Conservation (phyloP, 2,797 vertebrate species). For the Choloepus didactylus region DNA sequence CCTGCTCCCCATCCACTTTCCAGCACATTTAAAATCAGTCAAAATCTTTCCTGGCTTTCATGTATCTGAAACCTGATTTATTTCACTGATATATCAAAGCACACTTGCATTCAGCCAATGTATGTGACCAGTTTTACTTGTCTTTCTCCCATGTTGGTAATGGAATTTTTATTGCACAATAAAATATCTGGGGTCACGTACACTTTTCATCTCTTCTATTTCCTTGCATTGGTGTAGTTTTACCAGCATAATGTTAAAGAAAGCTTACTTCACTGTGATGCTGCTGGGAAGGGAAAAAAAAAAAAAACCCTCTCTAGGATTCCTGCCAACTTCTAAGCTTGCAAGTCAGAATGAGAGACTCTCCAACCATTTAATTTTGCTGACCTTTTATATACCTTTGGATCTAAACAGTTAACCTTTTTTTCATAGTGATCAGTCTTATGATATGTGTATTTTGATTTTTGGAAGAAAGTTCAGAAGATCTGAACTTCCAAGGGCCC, state of each 20-base stretch:
- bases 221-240: background rate
- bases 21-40: background rate
- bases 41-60: background rate
- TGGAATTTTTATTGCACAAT: background rate
- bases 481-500: background rate
- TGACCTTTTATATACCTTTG: background rate
- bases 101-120: rapidly evolving
- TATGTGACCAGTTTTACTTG: background rate
- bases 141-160: background rate
- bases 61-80: background rate
- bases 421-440: rapidly evolving
- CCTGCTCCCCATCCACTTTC: background rate
- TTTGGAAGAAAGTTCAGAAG: background rate
- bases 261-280: rapidly evolving
- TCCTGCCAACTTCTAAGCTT: background rate
- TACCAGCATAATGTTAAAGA: background rate
- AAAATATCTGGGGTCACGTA: background rate
- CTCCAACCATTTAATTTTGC: background rate
- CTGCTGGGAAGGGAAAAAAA: background rate
- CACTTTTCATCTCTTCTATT: background rate
- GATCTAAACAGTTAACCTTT: background rate
- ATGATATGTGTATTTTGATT: background rate
- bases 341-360: background rate
- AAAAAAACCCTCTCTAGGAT: background rate
- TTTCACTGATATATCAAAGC: background rate